phyloP scores from a whole-genome alignment of 2,888 invertebrate genomes.

The Tenthredo scrophulariae region DNA sequence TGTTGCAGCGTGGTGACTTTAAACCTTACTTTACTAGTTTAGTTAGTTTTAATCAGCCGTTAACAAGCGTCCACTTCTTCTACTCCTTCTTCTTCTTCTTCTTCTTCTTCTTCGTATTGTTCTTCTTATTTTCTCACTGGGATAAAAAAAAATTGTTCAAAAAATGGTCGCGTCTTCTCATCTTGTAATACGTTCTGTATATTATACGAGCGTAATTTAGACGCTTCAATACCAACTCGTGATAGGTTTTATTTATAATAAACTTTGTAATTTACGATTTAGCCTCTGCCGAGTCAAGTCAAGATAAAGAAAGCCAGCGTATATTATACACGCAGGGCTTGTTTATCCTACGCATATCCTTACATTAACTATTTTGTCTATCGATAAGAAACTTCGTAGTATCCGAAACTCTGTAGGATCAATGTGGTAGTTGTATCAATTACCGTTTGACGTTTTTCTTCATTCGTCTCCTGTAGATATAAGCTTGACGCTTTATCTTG shows the following conservation, averaged over 20 bases:
- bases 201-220: not conserved
- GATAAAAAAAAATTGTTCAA: not conserved
- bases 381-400: not conserved
- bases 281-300: not conserved
- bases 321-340: not conserved
- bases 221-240: conserved; percentile 3
- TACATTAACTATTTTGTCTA: not conserved
- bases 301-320: conserved; percentile 37
- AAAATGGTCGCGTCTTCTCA: not conserved
- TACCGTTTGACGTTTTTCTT: not conserved
- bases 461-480: not conserved
- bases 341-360: conserved; percentile 3
- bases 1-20: not conserved
- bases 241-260: conserved; percentile 40
- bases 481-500: not conserved
- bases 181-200: not conserved
- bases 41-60: conserved; percentile 10
- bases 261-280: conserved; percentile 40
- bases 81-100: not conserved
- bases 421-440: not conserved
- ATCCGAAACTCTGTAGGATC: not conserved
- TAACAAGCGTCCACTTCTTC: conserved; percentile 20
- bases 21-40: not conserved
- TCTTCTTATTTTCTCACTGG: not conserved
- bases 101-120: not conserved